phyloP scores from a whole-genome alignment of 2,113 vertebrate genomes.

The Onychostruthus taczanowskii region DNA sequence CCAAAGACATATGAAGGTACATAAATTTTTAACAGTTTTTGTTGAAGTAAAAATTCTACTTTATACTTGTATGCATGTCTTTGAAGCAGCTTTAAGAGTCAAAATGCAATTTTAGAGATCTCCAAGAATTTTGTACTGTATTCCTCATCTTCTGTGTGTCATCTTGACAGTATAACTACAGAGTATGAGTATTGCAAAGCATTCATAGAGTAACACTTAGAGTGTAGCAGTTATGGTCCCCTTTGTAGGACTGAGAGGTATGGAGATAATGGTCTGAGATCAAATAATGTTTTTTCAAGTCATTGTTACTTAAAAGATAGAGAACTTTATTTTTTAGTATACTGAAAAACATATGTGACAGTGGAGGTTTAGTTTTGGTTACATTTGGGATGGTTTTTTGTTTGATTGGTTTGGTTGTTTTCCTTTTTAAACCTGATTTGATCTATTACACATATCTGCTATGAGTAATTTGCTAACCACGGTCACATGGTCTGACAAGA shows the following conservation, averaged over 20 bases:
- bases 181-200: neutral
- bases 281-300: neutral
- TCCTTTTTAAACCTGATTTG: neutral
- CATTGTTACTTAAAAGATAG: neutral
- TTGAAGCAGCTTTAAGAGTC: neutral
- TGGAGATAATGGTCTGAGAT: neutral
- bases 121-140: neutral
- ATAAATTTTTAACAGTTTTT: neutral
- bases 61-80: neutral
- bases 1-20: slow-evolving; percentile 98
- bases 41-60: neutral
- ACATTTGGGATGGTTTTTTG: neutral
- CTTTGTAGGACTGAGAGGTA: neutral
- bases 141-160: neutral
- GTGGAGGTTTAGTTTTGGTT: neutral
- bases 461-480: neutral
- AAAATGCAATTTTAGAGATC: neutral
- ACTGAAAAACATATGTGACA: neutral
- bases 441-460: neutral
- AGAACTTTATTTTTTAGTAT: neutral
- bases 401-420: neutral
- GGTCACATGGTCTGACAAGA: neutral
- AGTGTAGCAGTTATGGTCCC: neutral
- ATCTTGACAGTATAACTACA: neutral
- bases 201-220: neutral